Conservation (phyloP, 2,888 invertebrate species). For the Leptinotarsa haldemani region DNA sequence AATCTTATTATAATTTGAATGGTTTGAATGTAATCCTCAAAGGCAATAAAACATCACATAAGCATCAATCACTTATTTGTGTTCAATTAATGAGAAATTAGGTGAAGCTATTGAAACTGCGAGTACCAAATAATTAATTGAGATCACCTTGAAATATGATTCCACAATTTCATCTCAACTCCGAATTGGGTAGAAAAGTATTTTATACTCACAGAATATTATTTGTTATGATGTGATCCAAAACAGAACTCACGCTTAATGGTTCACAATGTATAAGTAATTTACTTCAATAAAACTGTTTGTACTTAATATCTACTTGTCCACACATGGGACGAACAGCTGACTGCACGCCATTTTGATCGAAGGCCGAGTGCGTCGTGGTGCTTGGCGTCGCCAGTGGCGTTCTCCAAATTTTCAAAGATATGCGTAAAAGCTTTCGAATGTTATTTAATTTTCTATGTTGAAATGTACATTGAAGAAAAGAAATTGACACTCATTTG, state of each 20-base stretch:
- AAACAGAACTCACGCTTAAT: neutral
- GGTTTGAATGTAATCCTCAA: too few relatives aligned
- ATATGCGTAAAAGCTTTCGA: neutral
- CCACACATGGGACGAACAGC: slow-evolving; percentile 38
- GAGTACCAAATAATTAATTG: too few relatives aligned
- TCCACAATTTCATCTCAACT: neutral
- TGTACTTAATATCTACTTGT: slow-evolving; percentile 21
- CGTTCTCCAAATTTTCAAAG: slow-evolving; percentile 8
- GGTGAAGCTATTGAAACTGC: too few relatives aligned
- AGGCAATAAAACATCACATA: too few relatives aligned
- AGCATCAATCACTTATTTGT: too few relatives aligned
- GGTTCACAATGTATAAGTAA: slow-evolving; percentile 23
- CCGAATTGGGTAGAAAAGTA: neutral
- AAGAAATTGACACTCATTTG: too few relatives aligned
- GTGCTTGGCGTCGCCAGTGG: slow-evolving; percentile 35
- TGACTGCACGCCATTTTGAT: slow-evolving; percentile 36
- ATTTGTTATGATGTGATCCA: slow-evolving; percentile 6
- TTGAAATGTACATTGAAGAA: too few relatives aligned
- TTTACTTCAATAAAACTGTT: slow-evolving; percentile 36
- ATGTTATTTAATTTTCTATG: too few relatives aligned
- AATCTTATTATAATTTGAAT: too few relatives aligned
- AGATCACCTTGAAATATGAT: neutral
- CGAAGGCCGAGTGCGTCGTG: slow-evolving; percentile 42
- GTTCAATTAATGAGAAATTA: too few relatives aligned
- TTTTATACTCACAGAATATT: neutral